A percentile compares a stretch with the other conserved stretches of the same genome.
Evolutionary conservation across 2,888 invertebrate species (phyloP).

Genomic region (Oligia fasciuncula): DNA sequence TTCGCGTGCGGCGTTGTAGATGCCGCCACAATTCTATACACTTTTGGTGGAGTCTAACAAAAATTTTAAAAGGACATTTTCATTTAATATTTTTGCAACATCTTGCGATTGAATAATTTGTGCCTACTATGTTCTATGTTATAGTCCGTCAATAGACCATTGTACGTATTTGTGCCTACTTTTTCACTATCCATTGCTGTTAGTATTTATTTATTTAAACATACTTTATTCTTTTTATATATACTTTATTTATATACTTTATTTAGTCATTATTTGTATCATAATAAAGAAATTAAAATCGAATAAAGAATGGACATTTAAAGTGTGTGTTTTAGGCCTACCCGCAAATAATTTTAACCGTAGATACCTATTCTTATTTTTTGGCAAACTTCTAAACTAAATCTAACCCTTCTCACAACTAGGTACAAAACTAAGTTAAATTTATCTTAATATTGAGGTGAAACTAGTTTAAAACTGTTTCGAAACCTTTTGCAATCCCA

Average conservation of each 20-base stretch:
- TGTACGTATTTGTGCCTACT: not conserved
- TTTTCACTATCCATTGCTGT: not conserved
- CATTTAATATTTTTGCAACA: not conserved
- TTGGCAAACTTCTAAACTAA: conserved; percentile 36
- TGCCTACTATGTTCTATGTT: not conserved
- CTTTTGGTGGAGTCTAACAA: too few relatives aligned
- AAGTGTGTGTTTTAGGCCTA: not conserved
- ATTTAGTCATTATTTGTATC: not conserved
- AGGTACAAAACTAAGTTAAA: conserved; percentile 30
- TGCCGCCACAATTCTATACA: not conserved
- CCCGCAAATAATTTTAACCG: conserved; percentile 2
- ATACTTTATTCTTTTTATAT: too few relatives aligned
- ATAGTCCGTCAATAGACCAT: too few relatives aligned
- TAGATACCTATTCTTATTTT: conserved; percentile 26
- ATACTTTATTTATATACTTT: too few relatives aligned
- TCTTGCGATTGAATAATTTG: not conserved
- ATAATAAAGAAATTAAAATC: too few relatives aligned
- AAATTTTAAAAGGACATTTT: not conserved
- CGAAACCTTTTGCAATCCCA: conserved; percentile 34
- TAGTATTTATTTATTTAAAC: too few relatives aligned
- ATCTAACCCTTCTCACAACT: conserved; percentile 50
- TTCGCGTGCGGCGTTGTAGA: not conserved
- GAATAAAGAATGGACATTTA: not conserved
- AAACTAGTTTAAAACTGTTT: conserved; percentile 55
- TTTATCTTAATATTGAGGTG: conserved; percentile 44